These are phyloP conservation scores for Psilopsiagon aurifrons DNA, from an alignment of 2,113 vertebrate species.

Conservation along the genomic window DNA sequence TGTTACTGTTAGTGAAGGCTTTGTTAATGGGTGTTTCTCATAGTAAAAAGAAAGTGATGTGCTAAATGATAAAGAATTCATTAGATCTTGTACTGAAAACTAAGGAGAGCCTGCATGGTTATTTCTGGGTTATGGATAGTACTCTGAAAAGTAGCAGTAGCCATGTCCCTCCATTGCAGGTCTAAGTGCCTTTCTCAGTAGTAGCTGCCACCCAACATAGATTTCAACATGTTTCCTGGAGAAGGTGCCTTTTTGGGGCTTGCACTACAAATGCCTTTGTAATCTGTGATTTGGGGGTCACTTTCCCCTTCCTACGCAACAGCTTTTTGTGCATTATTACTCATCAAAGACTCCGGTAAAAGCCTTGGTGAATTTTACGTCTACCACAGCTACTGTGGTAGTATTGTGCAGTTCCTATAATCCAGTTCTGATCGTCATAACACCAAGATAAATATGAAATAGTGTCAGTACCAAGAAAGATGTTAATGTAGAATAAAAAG, in stretches of 20 bases:
- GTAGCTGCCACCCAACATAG: background rate
- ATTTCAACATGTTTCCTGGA: background rate
- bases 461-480: background rate
- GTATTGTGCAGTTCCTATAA: background rate
- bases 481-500: background rate
- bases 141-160: background rate
- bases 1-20: background rate
- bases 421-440: background rate
- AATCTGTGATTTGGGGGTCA: background rate
- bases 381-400: background rate
- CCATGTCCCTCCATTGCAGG: background rate
- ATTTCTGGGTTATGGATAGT: background rate
- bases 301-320: background rate
- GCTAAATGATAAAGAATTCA: background rate
- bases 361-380: background rate
- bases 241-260: background rate
- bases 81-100: background rate
- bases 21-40: background rate
- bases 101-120: background rate
- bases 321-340: background rate
- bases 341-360: background rate
- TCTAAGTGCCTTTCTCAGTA: background rate
- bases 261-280: background rate
- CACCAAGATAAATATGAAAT: background rate
- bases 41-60: background rate